These are phyloP conservation scores for Pygoscelis adeliae DNA, from an alignment of 2,113 vertebrate genomes.

Conservation along the genomic window DNA sequence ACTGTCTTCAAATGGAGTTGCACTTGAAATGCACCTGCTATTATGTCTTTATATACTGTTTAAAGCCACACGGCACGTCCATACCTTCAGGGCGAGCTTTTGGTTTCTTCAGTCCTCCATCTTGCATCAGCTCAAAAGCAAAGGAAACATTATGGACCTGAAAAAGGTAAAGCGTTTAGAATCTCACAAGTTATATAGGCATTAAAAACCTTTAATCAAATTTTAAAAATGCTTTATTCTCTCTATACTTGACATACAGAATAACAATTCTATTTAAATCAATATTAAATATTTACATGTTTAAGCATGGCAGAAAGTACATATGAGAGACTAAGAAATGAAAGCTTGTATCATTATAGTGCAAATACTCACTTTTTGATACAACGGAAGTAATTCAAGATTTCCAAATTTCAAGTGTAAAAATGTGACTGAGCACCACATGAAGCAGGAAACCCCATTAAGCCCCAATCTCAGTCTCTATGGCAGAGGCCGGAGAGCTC, in stretches of 20 bases:
- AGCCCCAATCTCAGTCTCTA: fast-evolving
- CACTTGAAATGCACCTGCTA: neutral
- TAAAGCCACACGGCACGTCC: neutral
- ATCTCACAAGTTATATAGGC: neutral
- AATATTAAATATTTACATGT: neutral
- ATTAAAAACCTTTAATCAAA: neutral
- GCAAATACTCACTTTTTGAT: neutral
- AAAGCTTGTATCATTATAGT: neutral
- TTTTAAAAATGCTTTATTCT: neutral
- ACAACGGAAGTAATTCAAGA: neutral
- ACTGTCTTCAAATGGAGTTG: neutral
- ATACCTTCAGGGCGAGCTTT: constrained; percentile 96
- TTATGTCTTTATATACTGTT: neutral
- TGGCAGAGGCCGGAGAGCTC: neutral
- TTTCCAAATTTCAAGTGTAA: neutral
- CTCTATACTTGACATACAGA: neutral
- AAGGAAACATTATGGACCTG: constrained; percentile 96
- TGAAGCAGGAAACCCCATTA: neutral
- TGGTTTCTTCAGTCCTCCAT: constrained; percentile 92
- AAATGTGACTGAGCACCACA: neutral
- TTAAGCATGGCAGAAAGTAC: neutral
- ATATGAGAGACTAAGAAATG: neutral
- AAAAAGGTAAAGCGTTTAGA: neutral
- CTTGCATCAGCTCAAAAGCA: constrained; percentile 96
- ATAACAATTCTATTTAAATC: neutral